Percentiles rank a stretch among this genome's conserved stretches.
These are phyloP conservation scores for Troides helena DNA, from an alignment of 2,888 invertebrate species.

Conservation along the genomic window DNA sequence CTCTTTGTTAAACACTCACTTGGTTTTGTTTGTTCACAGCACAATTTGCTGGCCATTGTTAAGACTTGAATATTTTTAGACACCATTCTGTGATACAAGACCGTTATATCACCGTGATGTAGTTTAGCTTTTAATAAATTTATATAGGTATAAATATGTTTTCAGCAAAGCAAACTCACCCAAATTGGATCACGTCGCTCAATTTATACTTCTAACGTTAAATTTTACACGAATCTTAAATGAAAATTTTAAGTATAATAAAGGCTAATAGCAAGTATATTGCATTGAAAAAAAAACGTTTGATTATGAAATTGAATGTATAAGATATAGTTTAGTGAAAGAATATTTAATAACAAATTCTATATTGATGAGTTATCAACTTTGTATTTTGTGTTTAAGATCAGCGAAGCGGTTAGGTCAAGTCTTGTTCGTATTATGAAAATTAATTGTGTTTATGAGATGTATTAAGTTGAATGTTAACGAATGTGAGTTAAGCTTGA, in stretches of 20 bases:
- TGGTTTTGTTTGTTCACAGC: slow-evolving; percentile 51
- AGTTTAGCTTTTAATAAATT: slow-evolving; percentile 32
- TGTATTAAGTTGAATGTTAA: slow-evolving; percentile 12
- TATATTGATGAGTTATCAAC: too few relatives aligned
- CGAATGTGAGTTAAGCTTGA: slow-evolving; percentile 5
- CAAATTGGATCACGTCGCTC: slow-evolving; percentile 51
- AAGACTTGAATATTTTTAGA: slow-evolving; percentile 38
- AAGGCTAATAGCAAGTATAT: neutral
- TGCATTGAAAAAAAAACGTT: too few relatives aligned
- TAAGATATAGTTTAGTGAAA: too few relatives aligned
- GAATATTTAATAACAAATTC: too few relatives aligned
- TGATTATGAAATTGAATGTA: too few relatives aligned
- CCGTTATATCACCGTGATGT: slow-evolving; percentile 31
- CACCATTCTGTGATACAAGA: slow-evolving; percentile 31
- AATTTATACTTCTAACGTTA: slow-evolving; percentile 35
- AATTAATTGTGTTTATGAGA: slow-evolving; percentile 19
- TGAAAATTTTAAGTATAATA: slow-evolving; percentile 3
- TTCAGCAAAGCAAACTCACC: slow-evolving; percentile 40
- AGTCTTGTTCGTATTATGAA: neutral
- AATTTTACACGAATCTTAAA: slow-evolving; percentile 30
- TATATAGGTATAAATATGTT: slow-evolving; percentile 38
- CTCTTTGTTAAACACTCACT: slow-evolving; percentile 51
- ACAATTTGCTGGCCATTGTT: slow-evolving; percentile 31
- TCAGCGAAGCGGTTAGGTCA: too few relatives aligned
- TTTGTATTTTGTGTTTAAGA: too few relatives aligned